Evolutionary conservation across 2,113 vertebrate species (phyloP), one percentile per base, ranked within the genome.

Genomic region (Campylomormyrus tamandua): DNA sequence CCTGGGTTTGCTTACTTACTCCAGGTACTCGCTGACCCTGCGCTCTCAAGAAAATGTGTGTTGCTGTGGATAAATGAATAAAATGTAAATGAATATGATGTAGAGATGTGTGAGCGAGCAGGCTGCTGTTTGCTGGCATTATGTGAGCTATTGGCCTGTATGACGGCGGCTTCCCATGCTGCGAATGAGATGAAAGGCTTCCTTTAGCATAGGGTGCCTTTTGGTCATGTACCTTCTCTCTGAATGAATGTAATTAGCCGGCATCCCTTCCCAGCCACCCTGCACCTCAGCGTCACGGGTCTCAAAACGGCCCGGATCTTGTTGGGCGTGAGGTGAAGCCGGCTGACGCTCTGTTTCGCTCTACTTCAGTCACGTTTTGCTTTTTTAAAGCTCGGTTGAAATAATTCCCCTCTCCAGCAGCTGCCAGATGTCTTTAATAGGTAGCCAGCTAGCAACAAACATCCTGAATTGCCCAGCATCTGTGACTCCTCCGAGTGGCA

Each of bases 191-290:
- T 27, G 10, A 70, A 27, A 27, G 31, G 74, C 35, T 17, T 17
- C 74, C 35, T 7, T 42, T 39, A 80, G 15, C 35, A 17, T 27
- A 7, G 35, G 5, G 0, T 80, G 74, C 5, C 35, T 42, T 42
- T 42, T 35, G 31, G 31, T 80, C 17, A 80, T 19, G 5, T 19
- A 42, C 42, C 70, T n/a, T 46, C 87, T 92, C 74, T 90, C 74
- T 39, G 35, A 91, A 91, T 91, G 89, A 91, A 87, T 91, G 92
- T 90, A 85, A 87, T 66, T n/a, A 39, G 56, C 39, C 42, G 88
- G 88, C 88, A 90, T 90, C 91, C 89, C 91, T 90, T 89, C 89
- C 83, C 90, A 91, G 89, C 91, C 91, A n/a, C 88, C 42, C 89
- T 50, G n/a, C 50, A 46, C 49, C 80, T 90, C 83, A 62, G 87